Conservation (phyloP, 2,888 invertebrate genomes). For the Synanthedon andrenaeformis region DNA sequence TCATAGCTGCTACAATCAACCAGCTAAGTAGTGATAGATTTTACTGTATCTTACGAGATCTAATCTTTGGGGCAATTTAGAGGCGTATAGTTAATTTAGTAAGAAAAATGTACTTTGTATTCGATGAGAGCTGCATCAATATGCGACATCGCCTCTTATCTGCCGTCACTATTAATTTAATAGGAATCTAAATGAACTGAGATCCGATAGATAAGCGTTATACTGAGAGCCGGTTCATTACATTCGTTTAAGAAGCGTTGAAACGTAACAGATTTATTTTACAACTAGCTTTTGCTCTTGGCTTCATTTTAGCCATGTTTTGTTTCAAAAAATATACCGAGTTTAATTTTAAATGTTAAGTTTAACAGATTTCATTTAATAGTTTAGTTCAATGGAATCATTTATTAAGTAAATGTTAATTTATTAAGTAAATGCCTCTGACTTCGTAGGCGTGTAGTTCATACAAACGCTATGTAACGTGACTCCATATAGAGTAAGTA, state of each 20-base stretch:
- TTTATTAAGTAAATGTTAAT: no score
- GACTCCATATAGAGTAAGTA: no score
- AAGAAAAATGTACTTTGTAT: constrained; percentile 39
- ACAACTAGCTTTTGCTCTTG: not conserved
- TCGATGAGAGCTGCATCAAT: constrained; percentile 40
- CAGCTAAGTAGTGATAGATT: no score
- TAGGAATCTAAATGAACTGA: constrained; percentile 63
- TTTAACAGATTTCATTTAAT: no score
- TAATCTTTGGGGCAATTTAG: constrained; percentile 52
- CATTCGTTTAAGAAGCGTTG: constrained; percentile 42
- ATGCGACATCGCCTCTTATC: constrained; percentile 56
- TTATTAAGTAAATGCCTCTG: no score
- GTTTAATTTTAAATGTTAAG: no score
- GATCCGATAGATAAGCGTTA: constrained; percentile 63
- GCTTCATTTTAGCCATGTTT: no score
- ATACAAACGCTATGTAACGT: no score
- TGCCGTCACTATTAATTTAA: constrained; percentile 54
- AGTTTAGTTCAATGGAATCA: no score
- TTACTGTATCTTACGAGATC: constrained; percentile 16
- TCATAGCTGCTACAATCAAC: no score
- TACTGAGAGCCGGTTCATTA: constrained; percentile 48
- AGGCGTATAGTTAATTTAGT: constrained; percentile 41
- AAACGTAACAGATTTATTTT: constrained; percentile 41
- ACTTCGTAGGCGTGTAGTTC: no score
- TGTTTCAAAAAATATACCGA: no score